A percentile compares a stretch with the other conserved stretches of the same genome.
Evolutionary conservation across 1,140 invertebrate genomes (phyloP).

Genomic region (Monochamus saltuarius): DNA sequence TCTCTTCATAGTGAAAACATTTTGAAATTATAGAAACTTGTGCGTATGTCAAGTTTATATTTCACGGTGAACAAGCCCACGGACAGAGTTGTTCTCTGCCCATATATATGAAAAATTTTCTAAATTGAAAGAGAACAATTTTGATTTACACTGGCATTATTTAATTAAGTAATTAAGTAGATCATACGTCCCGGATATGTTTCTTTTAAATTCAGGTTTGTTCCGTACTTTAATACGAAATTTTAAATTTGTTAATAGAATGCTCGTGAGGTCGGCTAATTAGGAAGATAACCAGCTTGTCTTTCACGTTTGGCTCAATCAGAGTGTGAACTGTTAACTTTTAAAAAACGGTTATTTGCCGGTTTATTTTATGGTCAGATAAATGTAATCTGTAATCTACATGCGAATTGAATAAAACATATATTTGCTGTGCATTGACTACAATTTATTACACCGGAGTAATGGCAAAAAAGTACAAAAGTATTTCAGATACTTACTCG

Average conservation of each 20-base stretch:
- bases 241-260: background rate
- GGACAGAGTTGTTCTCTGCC: no score
- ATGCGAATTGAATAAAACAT: conserved; percentile 17
- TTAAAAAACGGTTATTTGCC: conserved; percentile 25
- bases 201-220: no score
- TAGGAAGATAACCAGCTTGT: conserved; percentile 20
- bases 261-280: conserved; percentile 16
- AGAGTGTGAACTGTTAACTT: conserved; percentile 38
- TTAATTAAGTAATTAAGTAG: no score
- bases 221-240: no score
- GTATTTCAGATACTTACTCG: background rate
- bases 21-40: no score
- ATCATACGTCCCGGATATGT: no score
- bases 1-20: no score
- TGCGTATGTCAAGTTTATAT: no score
- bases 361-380: conserved; percentile 25
- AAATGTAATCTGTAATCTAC: conserved; percentile 18
- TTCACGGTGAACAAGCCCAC: no score
- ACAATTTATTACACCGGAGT: background rate
- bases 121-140: no score
- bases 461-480: background rate
- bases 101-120: no score
- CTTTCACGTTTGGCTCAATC: conserved; percentile 28
- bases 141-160: no score
- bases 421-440: conserved; percentile 10